phyloP scores from a whole-genome alignment of 1,140 invertebrate species.

The Philopotamus ludificatus region DNA sequence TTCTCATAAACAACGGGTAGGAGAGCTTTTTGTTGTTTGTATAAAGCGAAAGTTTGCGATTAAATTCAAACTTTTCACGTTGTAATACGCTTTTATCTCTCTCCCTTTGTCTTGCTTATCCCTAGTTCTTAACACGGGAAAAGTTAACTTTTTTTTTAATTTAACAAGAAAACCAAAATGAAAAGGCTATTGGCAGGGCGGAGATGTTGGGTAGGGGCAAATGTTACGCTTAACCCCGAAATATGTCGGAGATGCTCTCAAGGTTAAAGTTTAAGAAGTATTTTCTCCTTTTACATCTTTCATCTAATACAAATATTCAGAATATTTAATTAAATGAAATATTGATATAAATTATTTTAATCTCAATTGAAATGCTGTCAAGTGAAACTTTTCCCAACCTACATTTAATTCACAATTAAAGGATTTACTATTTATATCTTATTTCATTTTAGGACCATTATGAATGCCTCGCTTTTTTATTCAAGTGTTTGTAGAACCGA shows the following conservation, averaged over 20 bases:
- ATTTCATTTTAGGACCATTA: too few relatives aligned
- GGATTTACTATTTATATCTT: too few relatives aligned
- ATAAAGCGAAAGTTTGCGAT: conserved; percentile 32
- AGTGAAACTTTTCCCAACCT: too few relatives aligned
- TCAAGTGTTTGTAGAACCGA: too few relatives aligned
- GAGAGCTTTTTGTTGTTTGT: conserved; percentile 21
- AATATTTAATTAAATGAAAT: too few relatives aligned
- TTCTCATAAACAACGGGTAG: conserved; percentile 22
- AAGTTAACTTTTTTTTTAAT: conserved; percentile 26
- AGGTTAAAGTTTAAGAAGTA: not conserved
- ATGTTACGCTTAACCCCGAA: conserved; percentile 5
- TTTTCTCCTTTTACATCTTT: too few relatives aligned
- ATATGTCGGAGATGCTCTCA: not conserved
- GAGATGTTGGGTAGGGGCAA: not conserved
- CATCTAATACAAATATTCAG: too few relatives aligned
- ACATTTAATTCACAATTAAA: too few relatives aligned
- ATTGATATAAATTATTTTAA: too few relatives aligned
- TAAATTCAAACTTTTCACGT: conserved; percentile 30
- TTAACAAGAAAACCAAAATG: conserved; percentile 27
- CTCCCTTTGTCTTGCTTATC: conserved; percentile 27
- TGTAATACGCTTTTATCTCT: conserved; percentile 31
- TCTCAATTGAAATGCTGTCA: too few relatives aligned
- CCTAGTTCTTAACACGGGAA: conserved; percentile 22
- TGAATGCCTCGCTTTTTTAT: too few relatives aligned
- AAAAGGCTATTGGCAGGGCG: conserved; percentile 24